Evolutionary conservation across 2,888 invertebrate species (phyloP).

Genomic region (Pteria penguin): DNA sequence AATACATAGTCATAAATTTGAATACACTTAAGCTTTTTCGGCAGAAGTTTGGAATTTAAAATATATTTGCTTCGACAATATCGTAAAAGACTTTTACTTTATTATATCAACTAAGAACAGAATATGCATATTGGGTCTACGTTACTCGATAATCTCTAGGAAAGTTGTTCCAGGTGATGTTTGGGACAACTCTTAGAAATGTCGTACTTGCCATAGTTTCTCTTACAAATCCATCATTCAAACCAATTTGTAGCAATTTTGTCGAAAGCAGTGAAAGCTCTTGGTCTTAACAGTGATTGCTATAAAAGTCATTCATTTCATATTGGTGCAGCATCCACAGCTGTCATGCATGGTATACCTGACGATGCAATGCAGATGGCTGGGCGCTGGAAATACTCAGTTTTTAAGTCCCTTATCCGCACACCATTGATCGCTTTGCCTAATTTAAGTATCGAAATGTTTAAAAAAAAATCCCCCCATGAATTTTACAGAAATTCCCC

Average conservation of each 20-base stretch:
- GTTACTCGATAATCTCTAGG: no score
- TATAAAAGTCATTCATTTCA: not conserved
- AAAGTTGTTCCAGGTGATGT: no score
- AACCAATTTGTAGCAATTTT: not conserved
- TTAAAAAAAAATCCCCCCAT: not conserved
- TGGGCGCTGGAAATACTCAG: not conserved
- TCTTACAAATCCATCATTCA: no score
- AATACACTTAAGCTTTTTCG: no score
- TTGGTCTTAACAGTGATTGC: not conserved
- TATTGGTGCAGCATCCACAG: not conserved
- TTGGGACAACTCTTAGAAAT: no score
- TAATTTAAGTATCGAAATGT: not conserved
- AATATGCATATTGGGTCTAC: no score
- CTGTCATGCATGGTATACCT: not conserved
- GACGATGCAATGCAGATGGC: not conserved
- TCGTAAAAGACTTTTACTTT: no score
- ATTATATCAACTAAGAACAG: no score
- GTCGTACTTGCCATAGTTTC: no score
- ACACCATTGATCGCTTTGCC: not conserved
- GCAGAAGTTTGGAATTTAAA: no score
- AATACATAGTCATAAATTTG: no score
- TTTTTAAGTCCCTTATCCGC: not conserved
- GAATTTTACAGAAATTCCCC: not conserved
- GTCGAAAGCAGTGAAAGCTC: not conserved
- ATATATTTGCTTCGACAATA: no score